These are phyloP conservation scores for Mythimna vitellina DNA, from an alignment of 2,888 invertebrate genomes.

Conservation along the genomic window DNA sequence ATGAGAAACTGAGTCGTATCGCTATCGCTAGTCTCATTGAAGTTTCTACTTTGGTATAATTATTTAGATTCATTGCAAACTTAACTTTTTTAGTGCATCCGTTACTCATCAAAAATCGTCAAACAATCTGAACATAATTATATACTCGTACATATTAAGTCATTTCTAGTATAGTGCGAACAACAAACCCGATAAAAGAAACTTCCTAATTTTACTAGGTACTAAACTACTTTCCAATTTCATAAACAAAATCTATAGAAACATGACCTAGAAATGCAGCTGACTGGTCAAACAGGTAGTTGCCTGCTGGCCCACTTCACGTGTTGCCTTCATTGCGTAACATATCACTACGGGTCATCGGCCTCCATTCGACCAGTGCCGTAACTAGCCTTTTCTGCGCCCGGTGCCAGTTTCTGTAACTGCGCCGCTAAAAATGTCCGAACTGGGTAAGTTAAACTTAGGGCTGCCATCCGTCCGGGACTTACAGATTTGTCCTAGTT, in stretches of 20 bases:
- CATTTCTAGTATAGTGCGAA: background rate
- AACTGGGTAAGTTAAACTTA: too few species aligned
- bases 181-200: background rate
- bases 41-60: too few species aligned
- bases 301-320: conserved; percentile 33
- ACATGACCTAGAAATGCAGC: conserved; percentile 43
- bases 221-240: conserved; percentile 41
- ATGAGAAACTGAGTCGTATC: too few species aligned
- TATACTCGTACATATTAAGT: background rate
- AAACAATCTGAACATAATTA: background rate
- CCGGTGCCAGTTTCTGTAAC: too few species aligned
- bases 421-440: too few species aligned
- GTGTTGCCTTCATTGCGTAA: conserved; percentile 39
- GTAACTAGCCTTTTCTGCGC: too few species aligned
- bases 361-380: conserved; percentile 31
- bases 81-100: too few species aligned
- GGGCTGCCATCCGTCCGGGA: too few species aligned
- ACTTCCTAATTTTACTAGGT: background rate
- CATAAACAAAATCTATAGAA: conserved; percentile 20
- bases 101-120: background rate
- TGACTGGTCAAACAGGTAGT: conserved; percentile 44
- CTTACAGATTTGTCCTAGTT: too few species aligned
- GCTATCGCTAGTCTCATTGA: too few species aligned
- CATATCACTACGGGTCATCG: conserved; percentile 41
- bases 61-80: too few species aligned